phyloP scores from a whole-genome alignment of 2,113 vertebrate genomes.

The Mus spicilegus region DNA sequence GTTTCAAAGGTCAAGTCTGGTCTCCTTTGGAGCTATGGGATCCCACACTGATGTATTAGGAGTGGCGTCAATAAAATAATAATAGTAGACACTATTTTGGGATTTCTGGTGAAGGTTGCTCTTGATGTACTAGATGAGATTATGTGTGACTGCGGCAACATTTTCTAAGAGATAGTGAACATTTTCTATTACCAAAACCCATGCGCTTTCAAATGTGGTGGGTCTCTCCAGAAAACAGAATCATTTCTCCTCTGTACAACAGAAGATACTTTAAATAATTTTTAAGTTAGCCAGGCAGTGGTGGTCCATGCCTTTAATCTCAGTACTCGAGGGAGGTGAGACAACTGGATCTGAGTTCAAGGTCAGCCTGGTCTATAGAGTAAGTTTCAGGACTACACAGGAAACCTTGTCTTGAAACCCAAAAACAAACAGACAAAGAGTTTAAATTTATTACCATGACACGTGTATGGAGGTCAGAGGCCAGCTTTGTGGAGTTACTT shows the following conservation, averaged over 20 bases:
- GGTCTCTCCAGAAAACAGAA: conserved; percentile 34
- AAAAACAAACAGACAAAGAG: background rate
- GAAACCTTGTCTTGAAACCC: background rate
- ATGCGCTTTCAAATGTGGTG: conserved; percentile 39
- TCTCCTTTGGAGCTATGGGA: conserved; percentile 24
- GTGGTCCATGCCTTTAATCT: background rate
- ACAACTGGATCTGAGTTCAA: background rate
- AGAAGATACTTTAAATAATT: background rate
- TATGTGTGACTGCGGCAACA: background rate
- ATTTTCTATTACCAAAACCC: conserved; percentile 3
- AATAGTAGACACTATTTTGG: background rate
- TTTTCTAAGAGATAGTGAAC: background rate
- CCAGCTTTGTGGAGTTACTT: background rate
- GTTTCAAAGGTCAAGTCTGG: conserved; percentile 27
- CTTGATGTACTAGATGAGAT: background rate
- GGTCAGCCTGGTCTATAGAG: background rate
- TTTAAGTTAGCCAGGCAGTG: background rate
- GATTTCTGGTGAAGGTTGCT: conserved; percentile 3
- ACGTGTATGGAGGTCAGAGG: background rate
- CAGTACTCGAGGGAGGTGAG: background rate
- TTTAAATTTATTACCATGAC: background rate
- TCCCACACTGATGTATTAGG: background rate
- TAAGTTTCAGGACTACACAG: background rate
- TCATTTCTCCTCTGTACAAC: background rate
- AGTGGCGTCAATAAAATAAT: background rate